Evolutionary conservation across 2,888 invertebrate genomes (phyloP).

Genomic region (Osedax frankpressi): DNA sequence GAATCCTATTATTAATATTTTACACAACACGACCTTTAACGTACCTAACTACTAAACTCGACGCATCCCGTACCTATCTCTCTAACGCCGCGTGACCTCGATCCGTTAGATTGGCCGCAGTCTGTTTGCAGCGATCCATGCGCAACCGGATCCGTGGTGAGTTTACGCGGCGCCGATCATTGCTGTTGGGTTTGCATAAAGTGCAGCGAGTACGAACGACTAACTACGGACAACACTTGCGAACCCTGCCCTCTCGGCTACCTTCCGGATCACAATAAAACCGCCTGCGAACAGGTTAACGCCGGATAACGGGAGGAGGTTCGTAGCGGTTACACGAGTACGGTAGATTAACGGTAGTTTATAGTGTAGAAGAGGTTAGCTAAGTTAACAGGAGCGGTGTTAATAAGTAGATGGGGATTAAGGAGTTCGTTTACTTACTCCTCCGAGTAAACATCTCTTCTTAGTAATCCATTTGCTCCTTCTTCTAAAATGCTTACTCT

Average conservation of each 20-base stretch:
- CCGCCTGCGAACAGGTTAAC: constrained; percentile 46
- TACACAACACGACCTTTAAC: too few relatives aligned
- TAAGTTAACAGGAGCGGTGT: too few relatives aligned
- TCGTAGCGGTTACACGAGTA: constrained; percentile 48
- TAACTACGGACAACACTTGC: constrained; percentile 48
- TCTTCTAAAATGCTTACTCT: too few relatives aligned
- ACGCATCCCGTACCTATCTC: not conserved
- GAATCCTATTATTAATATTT: too few relatives aligned
- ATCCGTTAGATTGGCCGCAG: constrained; percentile 47
- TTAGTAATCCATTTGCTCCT: too few relatives aligned
- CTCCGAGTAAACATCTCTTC: too few relatives aligned
- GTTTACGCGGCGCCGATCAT: constrained; percentile 40
- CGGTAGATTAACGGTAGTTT: too few relatives aligned
- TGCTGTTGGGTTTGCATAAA: constrained; percentile 62
- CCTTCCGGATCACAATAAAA: constrained; percentile 53
- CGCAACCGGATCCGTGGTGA: constrained; percentile 51
- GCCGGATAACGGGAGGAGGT: not conserved
- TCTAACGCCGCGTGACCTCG: not conserved
- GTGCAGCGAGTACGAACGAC: constrained; percentile 53
- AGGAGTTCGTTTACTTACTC: too few relatives aligned
- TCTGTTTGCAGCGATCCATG: constrained; percentile 58
- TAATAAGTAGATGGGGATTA: too few relatives aligned
- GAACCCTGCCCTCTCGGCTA: constrained; percentile 52
- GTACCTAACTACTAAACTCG: too few relatives aligned
- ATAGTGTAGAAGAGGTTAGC: too few relatives aligned